Base-by-base conservation (phyloP, 1,140 invertebrate species). In the Caerostris darwini region DNA sequence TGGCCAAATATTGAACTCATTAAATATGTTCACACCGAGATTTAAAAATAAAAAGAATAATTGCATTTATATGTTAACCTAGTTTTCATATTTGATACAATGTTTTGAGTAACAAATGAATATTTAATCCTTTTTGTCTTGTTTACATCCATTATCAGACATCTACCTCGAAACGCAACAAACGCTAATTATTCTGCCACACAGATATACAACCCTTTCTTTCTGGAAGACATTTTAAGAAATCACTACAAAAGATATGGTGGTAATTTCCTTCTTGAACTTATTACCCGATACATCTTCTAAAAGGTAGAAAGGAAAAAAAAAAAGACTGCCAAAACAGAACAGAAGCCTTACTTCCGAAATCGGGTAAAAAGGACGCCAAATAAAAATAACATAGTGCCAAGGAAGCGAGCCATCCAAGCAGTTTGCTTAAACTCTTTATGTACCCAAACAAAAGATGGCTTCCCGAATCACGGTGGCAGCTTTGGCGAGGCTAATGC, bases 361-460 rank as follows among this genome's bases (percentile, higher is more conserved):
- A 67, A 3, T 5, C 64, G n/a, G 64, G 17, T 19, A 50, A 85
- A 85, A 85, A 85, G 19, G 54, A 57, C 56, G 14, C 56, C 56
- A 77, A 56, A 3, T 64, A 69, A 90, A 64, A 88, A 64, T 34
- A 34, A 34, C 34, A 34, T 34, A 34, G 34, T 34, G 34, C 34
- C 34, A 34, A 34, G 57, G 19, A 86, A 56, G 83, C 5, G 3
- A 54, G 57, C 12, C 53, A 56, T 7, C 34, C 82, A n/a, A 67
- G 19, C 53, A 10, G 58, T 87, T 61, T 61, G 85, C 85, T 61
- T 87, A 19, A 69, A 69, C 83, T 56, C 17, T 19, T 8, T 58
- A 10, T 64, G 69, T 71, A 14, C 10, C 5, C 5, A 53, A 94
- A 94, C 92, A 94, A 94, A 93, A 89, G 92, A 89, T 88, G 83